Conservation (phyloP, 2,888 invertebrate species). For the Zonitis immaculata region DNA sequence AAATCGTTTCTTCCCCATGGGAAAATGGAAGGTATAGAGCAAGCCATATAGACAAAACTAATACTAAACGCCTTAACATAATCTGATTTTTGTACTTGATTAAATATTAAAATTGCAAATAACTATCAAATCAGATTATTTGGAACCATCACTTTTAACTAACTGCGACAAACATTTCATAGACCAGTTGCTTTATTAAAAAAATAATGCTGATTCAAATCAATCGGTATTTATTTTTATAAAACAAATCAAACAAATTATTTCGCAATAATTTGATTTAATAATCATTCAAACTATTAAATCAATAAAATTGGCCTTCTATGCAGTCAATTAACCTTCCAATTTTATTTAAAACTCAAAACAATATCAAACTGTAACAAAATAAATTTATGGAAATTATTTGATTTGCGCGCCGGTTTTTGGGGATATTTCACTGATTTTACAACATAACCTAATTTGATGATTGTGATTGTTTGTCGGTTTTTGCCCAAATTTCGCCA, state of each 20-base stretch:
- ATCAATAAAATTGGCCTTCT: background rate
- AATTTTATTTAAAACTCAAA: background rate
- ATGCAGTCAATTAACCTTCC: background rate
- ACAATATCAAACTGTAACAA: too few species aligned
- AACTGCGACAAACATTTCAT: background rate
- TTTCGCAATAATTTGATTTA: background rate
- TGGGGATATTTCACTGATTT: background rate
- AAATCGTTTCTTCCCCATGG: slow-evolving; percentile 30
- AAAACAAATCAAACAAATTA: background rate
- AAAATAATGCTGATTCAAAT: background rate
- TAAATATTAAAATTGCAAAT: background rate
- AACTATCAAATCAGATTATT: too few species aligned
- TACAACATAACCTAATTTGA: background rate
- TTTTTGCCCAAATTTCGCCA: too few species aligned
- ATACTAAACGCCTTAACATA: background rate
- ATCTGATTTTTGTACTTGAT: background rate
- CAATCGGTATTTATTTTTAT: background rate
- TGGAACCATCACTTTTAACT: too few species aligned
- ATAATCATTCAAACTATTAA: background rate
- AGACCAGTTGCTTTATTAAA: background rate
- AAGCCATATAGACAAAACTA: background rate
- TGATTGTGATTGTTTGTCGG: background rate
- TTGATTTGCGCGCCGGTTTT: background rate
- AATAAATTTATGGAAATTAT: background rate
- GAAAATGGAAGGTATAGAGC: slow-evolving; percentile 2